Percentiles rank a stretch among this genome's conserved stretches.
Conservation (phyloP, 2,113 vertebrate genomes). For the Odocoileus virginianus region DNA sequence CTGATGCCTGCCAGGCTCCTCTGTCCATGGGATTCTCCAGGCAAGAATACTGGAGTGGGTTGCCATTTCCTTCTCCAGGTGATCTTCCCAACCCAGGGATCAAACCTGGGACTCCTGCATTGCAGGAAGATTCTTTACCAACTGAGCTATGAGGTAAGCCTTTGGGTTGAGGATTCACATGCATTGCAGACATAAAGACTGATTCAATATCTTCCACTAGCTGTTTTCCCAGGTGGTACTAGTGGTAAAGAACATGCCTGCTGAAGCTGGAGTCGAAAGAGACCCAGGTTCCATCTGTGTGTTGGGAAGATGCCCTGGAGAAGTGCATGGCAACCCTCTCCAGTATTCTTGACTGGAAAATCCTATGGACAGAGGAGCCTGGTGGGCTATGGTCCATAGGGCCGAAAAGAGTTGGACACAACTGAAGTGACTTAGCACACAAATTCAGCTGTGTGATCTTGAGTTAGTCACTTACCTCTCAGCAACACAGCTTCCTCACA, state of each 20-base stretch:
- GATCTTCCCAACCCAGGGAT: not conserved
- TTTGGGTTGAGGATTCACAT: not conserved
- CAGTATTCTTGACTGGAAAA: not conserved
- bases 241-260: not conserved
- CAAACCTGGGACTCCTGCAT: not conserved
- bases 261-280: fast-evolving
- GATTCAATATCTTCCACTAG: not conserved
- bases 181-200: not conserved
- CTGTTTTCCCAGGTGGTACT: not conserved
- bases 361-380: not conserved
- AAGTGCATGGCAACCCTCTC: not conserved
- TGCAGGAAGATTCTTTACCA: not conserved
- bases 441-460: not conserved
- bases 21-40: not conserved
- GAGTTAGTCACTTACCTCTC: not conserved
- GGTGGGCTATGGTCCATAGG: not conserved
- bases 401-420: not conserved
- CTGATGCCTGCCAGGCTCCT: not conserved
- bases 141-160: not conserved
- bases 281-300: not conserved
- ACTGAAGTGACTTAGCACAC: not conserved
- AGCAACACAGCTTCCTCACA: not conserved
- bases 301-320: not conserved
- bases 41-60: not conserved
- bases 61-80: not conserved